Percentiles rank a stretch among this genome's conserved stretches.
phyloP scores from a whole-genome alignment of 2,113 vertebrate genomes.

The Neoarius graeffei region DNA sequence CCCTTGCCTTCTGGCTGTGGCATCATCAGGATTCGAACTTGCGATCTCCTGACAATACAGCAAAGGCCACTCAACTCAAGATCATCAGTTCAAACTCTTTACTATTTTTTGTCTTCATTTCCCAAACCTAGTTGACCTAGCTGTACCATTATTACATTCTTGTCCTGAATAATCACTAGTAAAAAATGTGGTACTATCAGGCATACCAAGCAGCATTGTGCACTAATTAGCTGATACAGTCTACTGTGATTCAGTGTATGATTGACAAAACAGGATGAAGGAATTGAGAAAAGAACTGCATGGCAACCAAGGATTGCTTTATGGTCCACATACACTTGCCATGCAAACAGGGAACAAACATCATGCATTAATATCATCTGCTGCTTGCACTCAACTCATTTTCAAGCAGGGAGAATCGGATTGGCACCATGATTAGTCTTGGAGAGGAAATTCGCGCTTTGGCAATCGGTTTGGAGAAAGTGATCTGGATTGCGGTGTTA shows the following conservation, averaged over 20 bases:
- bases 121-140: neutral
- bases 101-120: neutral
- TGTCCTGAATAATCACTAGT: neutral
- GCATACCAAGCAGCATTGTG: conserved; percentile 37
- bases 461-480: neutral
- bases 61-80: neutral
- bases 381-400: conserved; percentile 39
- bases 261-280: conserved; percentile 40
- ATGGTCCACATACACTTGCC: conserved; percentile 55
- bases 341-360: conserved; percentile 69
- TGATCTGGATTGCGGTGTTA: neutral
- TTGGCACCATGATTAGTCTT: conserved; percentile 49
- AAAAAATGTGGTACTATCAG: conserved; percentile 16
- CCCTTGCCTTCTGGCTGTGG: neutral
- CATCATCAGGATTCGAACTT: neutral
- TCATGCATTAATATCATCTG: conserved; percentile 66
- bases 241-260: conserved; percentile 18
- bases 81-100: neutral
- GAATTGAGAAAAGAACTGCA: conserved; percentile 30
- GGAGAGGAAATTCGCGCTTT: conserved; percentile 49
- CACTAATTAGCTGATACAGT: conserved; percentile 3
- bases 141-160: neutral
- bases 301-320: conserved; percentile 31
- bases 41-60: neutral
- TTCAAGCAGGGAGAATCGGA: conserved; percentile 20